Evolutionary conservation across 2,113 vertebrate genomes (phyloP), one percentile per base, ranked within the genome.

Genomic region (Apodemus sylvaticus): DNA sequence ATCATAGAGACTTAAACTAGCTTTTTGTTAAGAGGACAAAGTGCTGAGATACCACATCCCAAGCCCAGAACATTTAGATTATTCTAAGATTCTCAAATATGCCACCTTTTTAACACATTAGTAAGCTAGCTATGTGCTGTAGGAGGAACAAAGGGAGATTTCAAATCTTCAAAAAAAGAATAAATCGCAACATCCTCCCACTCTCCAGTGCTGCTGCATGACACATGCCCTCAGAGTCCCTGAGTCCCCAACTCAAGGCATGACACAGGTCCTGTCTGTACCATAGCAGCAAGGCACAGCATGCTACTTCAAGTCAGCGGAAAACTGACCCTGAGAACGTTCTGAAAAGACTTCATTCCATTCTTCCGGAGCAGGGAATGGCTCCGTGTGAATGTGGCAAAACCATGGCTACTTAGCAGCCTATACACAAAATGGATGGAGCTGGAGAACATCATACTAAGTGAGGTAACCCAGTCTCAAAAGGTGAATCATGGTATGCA

Each of bases 201-300:
- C 0, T 24, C 36, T 8, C 70, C 70, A 39, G 1, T 16, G 13
- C 22, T 82, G 36, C 79, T 16, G 4, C 51, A 79, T 53, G 19
- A 9, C 48, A 36, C 11, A 10, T 1, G 10, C 5, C n/a, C 2
- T 3, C 31, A 10, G 24, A 12, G 1, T 10, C 12, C 24, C 14
- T 42, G 17, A 24, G 24, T 42, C 24, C 4, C 81, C 24, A 17
- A 42, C 24, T 6, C 36, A 42, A 60, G 12, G n/a, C 55, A 62
- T 29, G 55, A 62, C 3, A 14, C 11, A 31, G 1, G n/a, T 8
- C 58, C 36, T 83, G 58, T 17, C 58, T 62, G 7, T 31, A 62
- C 7, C 13, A 12, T 26, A 42, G 53, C 7, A 29, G 12, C 53
- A 82, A 60, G 36, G 5, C 34, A 58, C 12, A 62, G 24, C 7